Evolutionary conservation across 2,797 vertebrate species (phyloP), one percentile per base, ranked within the genome.

Genomic region (Notolabrus celidotus): DNA sequence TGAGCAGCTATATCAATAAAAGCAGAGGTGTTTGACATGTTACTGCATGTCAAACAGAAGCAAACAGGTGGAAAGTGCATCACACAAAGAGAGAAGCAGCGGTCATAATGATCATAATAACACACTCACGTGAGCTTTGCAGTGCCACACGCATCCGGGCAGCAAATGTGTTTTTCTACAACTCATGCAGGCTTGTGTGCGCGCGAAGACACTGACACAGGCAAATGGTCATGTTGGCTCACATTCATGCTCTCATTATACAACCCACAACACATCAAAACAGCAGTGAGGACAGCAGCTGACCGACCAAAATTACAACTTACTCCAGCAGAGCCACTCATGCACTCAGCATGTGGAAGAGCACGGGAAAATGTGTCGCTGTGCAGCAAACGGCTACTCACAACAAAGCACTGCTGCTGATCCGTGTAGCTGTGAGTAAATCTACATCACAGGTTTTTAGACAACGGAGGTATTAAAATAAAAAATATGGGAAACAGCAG

Each of bases 251-350:
- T 66, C 60, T 79, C 69, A 71, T 85, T 79, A 68, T 41, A 65
- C 69, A 71, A 75, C 75, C 71, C 64, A 54, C 45, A 82, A 82
- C 56, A 65, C 61, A 75, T 69, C 67, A 71, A 65, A 86, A 79
- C 56, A 77, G 61, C 43, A 36, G 15, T 33, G 16, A 64, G 57
- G 62, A 58, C 20, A 36, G 67, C 61, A 67, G 67, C 70, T 77
- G 78, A 86, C 78, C 75, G 29, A 52, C 63, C 67, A 67, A 64
- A 86, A 85, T 53, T 59, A 71, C 51, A 75, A 79, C 70, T 55
- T 65, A 23, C 64, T 61, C 19, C 1, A 50, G 62, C 36, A 15
- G 33, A 65, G 63, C 46, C 65, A 66, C 43, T 68, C 62, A 27
- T 56, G 62, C 20, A 45, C 29, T 53, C 52, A 46, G 50, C 33